phyloP scores from a whole-genome alignment of 2,797 vertebrate genomes.

The Lepidocolaptes lacrymiger region DNA sequence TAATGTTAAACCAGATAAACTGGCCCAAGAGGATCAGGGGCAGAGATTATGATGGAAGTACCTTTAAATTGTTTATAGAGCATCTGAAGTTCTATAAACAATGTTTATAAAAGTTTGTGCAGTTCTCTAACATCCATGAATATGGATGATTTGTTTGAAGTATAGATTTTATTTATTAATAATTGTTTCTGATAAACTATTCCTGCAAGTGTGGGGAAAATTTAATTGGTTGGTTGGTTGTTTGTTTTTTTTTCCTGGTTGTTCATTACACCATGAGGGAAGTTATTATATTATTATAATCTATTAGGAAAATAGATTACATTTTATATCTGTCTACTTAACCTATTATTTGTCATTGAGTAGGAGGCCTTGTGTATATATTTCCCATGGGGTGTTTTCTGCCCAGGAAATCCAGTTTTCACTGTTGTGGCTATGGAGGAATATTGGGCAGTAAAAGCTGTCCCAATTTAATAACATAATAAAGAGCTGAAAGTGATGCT shows the following conservation, averaged over 20 bases:
- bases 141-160: neutral
- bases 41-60: neutral
- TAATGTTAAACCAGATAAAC: neutral
- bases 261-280: neutral
- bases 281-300: neutral
- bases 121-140: slow-evolving; percentile 37
- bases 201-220: neutral
- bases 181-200: slow-evolving; percentile 13
- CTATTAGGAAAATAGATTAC: neutral
- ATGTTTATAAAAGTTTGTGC: slow-evolving; percentile 12
- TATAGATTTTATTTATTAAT: neutral
- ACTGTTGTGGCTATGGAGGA: neutral
- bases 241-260: neutral
- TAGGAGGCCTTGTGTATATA: neutral
- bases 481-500: neutral
- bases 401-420: neutral
- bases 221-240: neutral
- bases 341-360: neutral
- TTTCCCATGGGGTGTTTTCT: neutral
- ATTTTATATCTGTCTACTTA: neutral
- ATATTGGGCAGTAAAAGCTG: neutral
- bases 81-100: neutral
- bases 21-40: too few relatives aligned
- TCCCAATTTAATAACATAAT: neutral
- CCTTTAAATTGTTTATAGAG: neutral